Evolutionary conservation across 2,888 invertebrate species (phyloP).

Genomic region (Caenorhabditis uteleia): DNA sequence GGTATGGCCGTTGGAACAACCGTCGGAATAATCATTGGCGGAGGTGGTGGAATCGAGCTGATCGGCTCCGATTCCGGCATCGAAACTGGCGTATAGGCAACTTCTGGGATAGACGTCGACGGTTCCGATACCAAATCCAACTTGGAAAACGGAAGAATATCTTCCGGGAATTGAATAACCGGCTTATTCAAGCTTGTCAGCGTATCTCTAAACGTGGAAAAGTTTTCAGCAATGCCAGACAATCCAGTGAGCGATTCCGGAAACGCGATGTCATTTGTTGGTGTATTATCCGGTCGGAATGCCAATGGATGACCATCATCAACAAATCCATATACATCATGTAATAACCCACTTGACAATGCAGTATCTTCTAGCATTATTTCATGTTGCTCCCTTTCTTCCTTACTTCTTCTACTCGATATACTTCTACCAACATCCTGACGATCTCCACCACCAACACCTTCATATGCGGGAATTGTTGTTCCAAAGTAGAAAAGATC

Average conservation of each 20-base stretch:
- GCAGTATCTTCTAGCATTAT: slow-evolving; percentile 29
- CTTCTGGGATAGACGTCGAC: background rate
- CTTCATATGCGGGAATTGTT: slow-evolving; percentile 14
- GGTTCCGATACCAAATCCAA: background rate
- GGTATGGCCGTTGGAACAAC: slow-evolving; percentile 2
- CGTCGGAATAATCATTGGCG: slow-evolving; percentile 7
- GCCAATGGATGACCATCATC: slow-evolving; percentile 42
- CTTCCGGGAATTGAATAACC: slow-evolving; percentile 17
- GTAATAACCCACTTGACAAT: slow-evolving; percentile 4
- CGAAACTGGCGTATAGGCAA: background rate
- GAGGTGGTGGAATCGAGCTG: slow-evolving; percentile 3
- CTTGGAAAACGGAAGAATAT: slow-evolving; percentile 6
- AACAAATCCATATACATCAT: background rate
- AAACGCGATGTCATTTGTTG: slow-evolving; percentile 29
- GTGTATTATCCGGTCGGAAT: slow-evolving; percentile 17
- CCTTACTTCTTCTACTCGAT: slow-evolving; percentile 1
- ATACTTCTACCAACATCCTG: slow-evolving; percentile 2
- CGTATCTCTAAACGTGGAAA: no score
- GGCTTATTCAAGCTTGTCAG: slow-evolving; percentile 19
- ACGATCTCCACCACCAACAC: slow-evolving; percentile 7
- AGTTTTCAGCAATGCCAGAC: slow-evolving; percentile 32
- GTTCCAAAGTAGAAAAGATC: slow-evolving; percentile 29
- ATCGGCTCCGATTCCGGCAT: background rate
- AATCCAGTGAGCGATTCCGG: slow-evolving; percentile 49
- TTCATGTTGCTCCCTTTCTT: slow-evolving; percentile 20